These are phyloP conservation scores for Phoenicopterus ruber DNA, from an alignment of 2,113 vertebrate genomes.

Conservation along the genomic window DNA sequence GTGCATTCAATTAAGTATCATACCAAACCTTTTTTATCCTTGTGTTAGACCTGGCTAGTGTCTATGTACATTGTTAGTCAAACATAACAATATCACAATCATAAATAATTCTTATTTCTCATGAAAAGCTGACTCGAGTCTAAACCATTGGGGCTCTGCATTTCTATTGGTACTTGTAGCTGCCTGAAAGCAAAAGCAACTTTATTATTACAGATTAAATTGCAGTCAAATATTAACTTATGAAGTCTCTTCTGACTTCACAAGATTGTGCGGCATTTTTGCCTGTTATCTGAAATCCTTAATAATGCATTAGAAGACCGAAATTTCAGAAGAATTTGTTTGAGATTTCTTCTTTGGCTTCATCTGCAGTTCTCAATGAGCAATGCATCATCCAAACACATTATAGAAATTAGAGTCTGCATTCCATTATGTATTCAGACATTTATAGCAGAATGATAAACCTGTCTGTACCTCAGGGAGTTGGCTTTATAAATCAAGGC, in stretches of 20 bases:
- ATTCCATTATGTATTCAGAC: constrained; percentile 73
- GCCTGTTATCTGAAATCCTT: constrained; percentile 51
- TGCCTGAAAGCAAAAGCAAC: constrained; percentile 1
- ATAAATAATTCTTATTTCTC: constrained; percentile 45
- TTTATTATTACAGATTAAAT: constrained; percentile 34
- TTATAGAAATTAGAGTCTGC: constrained; percentile 71
- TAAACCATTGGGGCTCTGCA: background rate
- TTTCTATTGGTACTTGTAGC: background rate
- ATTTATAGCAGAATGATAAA: constrained; percentile 74
- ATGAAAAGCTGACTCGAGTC: constrained; percentile 23
- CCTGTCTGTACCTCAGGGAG: constrained; percentile 64
- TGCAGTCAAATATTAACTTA: constrained; percentile 14
- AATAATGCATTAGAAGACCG: constrained; percentile 56
- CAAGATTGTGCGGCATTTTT: constrained; percentile 18
- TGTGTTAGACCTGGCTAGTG: constrained; percentile 40
- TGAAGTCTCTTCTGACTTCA: background rate
- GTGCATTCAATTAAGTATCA: constrained; percentile 33
- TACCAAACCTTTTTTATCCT: constrained; percentile 16
- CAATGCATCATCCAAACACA: constrained; percentile 71
- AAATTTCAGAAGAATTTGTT: constrained; percentile 56
- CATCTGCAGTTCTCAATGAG: constrained; percentile 54
- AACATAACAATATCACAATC: constrained; percentile 3
- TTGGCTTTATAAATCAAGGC: constrained; percentile 71
- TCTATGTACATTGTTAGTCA: background rate
- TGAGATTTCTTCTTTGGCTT: constrained; percentile 56